These are phyloP conservation scores for Callorhinus ursinus DNA, from an alignment of 2,113 vertebrate species.

Conservation along the genomic window DNA sequence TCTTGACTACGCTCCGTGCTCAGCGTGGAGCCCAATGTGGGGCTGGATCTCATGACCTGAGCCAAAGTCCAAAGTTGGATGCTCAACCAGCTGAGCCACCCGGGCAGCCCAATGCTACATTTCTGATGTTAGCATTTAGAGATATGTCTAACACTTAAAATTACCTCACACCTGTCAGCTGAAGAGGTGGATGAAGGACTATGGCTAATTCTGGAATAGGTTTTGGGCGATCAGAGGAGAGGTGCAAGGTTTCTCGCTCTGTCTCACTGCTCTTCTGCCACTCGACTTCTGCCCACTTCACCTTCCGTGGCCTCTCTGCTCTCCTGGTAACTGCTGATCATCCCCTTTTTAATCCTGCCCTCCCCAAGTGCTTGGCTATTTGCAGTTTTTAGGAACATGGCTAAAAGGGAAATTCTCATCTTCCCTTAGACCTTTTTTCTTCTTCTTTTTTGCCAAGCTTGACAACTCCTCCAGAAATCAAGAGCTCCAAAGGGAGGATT, in stretches of 20 bases:
- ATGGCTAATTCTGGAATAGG: not conserved
- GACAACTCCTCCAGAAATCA: not conserved
- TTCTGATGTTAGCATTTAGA: not conserved
- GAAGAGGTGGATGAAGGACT: not conserved
- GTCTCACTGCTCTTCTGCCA: accelerated
- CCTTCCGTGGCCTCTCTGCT: accelerated
- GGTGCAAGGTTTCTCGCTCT: accelerated
- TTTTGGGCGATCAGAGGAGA: not conserved
- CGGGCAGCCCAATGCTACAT: not conserved
- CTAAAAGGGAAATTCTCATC: not conserved
- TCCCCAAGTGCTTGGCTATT: not conserved
- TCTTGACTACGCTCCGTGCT: not conserved
- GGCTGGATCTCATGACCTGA: not conserved
- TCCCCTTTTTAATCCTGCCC: accelerated
- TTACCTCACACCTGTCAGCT: not conserved
- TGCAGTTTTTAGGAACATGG: not conserved
- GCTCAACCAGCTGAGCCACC: not conserved
- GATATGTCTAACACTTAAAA: not conserved
- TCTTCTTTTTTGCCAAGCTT: not conserved
- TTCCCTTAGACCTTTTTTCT: not conserved
- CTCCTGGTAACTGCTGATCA: too few species aligned
- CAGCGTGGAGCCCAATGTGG: too few species aligned
- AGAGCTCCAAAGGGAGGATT: not conserved
- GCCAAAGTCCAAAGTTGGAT: not conserved
- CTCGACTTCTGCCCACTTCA: too few species aligned